Evolutionary conservation across 2,888 invertebrate genomes (phyloP).

Genomic region (Ectemnius cavifrons): DNA sequence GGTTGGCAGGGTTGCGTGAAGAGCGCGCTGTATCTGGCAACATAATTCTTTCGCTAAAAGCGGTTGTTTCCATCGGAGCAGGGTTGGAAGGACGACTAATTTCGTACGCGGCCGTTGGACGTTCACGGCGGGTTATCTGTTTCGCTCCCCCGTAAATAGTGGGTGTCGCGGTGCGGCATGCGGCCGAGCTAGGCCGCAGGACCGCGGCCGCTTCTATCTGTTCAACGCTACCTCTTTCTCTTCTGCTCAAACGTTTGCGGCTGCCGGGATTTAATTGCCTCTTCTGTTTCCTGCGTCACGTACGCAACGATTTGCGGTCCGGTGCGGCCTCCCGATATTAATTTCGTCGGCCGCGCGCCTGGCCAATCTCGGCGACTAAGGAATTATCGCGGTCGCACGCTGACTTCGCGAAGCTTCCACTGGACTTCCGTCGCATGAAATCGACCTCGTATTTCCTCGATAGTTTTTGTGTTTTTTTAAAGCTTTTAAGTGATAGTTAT

Average conservation of each 20-base stretch:
- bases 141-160: slow-evolving; percentile 61
- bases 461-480: too few species aligned
- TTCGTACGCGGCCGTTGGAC: slow-evolving; percentile 39
- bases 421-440: too few species aligned
- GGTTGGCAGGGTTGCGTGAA: background rate
- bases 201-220: slow-evolving; percentile 59
- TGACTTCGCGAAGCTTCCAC: too few species aligned
- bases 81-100: slow-evolving; percentile 41
- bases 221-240: slow-evolving; percentile 53
- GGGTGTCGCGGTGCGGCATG: slow-evolving; percentile 41
- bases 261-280: slow-evolving; percentile 64
- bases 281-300: slow-evolving; percentile 63
- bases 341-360: slow-evolving; percentile 41
- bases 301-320: slow-evolving; percentile 55
- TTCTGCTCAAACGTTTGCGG: slow-evolving; percentile 56
- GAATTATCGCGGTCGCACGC: slow-evolving; percentile 32
- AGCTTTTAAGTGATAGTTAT: too few species aligned
- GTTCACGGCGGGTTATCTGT: slow-evolving; percentile 63
- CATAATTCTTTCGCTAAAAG: slow-evolving; percentile 39
- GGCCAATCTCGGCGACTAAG: slow-evolving; percentile 38
- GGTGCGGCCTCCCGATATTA: slow-evolving; percentile 60
- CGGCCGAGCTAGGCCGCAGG: slow-evolving; percentile 37
- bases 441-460: too few species aligned
- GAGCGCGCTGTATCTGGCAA: slow-evolving; percentile 21
- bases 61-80: background rate